Base-by-base conservation (phyloP, 2,888 invertebrate species). In the Zaprionus obscuricornis region DNA sequence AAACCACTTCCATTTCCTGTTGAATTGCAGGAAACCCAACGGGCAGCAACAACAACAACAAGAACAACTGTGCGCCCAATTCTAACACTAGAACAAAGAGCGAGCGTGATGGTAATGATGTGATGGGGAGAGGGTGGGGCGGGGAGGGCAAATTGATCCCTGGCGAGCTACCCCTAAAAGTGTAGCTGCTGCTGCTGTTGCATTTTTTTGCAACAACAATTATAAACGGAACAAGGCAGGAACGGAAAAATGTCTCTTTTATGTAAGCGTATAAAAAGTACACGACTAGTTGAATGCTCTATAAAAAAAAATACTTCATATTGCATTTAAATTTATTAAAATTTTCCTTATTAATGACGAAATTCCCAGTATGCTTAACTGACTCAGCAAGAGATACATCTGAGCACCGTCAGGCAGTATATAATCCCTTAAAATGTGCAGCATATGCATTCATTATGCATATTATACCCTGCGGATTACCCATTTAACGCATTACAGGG, bases 1-100 rank as follows among this genome's bases (percentile, higher is more conserved):
- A 62, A 74, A 71, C 78, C 85, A 81, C 78, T 81, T 77, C 70
- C 78, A 74, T 51, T 74, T 78, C 78, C 85, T 77, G 74, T 78
- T 78, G 66, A 64, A 66, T 69, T 62, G 56, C 58, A 55, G 66
- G 70, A 76, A 66, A 42, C 66, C 29, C 39, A 39, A 26, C 27
- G 33, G 57, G 46, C 17, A 39, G 40, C 33, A 50, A 29, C 42
- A 17, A 46, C 18, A 29, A 33, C 54, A 51, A 14, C 26, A 27
- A 29, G 10, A 50, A 6, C 45, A 52, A 10, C 13, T 24, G 37
- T 47, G 56, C 49, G 63, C 42, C 62, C 58, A 46, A 58, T 75
- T 84, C 82, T 70, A 84, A 84, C 55, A 56, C 70, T 43, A 70
- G 64, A 66, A 59, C 55, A 55, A 52, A 36, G 27, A 22, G 2